Evolutionary conservation across 2,113 vertebrate species (phyloP).

Genomic region (Nerophis lumbriciformis): DNA sequence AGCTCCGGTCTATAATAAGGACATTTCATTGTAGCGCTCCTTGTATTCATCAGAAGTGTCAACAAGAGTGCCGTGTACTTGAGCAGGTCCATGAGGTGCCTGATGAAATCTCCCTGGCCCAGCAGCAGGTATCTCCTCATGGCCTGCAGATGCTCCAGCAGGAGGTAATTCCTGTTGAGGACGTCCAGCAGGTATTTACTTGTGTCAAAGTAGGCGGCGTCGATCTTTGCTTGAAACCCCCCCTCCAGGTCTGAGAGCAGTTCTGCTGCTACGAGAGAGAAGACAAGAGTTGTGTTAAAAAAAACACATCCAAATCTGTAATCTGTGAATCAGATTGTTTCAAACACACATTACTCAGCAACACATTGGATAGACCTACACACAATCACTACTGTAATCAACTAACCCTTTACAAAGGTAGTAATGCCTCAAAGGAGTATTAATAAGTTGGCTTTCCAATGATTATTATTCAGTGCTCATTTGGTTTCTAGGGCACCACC

Average conservation of each 20-base stretch:
- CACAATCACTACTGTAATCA: too few species aligned
- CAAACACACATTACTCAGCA: too few species aligned
- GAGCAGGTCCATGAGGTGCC: conserved; percentile 96
- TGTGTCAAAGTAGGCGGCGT: conserved; percentile 93
- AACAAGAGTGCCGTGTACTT: conserved; percentile 75
- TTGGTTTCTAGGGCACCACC: too few species aligned
- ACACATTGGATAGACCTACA: too few species aligned
- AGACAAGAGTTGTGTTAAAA: neutral
- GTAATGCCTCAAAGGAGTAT: too few species aligned
- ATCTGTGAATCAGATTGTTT: too few species aligned
- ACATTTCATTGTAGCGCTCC: neutral
- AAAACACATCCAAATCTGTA: too few species aligned
- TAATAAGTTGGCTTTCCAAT: too few species aligned
- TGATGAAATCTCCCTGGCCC: conserved; percentile 96
- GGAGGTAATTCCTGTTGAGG: conserved; percentile 88
- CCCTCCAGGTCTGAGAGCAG: conserved; percentile 93
- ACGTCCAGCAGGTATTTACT: conserved; percentile 93
- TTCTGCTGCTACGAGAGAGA: conserved; percentile 76
- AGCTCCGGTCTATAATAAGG: conserved; percentile 81
- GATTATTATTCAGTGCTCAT: too few species aligned
- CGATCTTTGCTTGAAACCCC: conserved; percentile 93
- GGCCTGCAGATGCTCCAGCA: conserved; percentile 95
- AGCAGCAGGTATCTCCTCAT: conserved; percentile 95
- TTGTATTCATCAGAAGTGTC: neutral
- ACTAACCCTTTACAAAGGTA: too few species aligned